Evolutionary conservation across 2,113 vertebrate species (phyloP), one percentile per base, ranked within the genome.

Genomic region (Ascaphus truei): DNA sequence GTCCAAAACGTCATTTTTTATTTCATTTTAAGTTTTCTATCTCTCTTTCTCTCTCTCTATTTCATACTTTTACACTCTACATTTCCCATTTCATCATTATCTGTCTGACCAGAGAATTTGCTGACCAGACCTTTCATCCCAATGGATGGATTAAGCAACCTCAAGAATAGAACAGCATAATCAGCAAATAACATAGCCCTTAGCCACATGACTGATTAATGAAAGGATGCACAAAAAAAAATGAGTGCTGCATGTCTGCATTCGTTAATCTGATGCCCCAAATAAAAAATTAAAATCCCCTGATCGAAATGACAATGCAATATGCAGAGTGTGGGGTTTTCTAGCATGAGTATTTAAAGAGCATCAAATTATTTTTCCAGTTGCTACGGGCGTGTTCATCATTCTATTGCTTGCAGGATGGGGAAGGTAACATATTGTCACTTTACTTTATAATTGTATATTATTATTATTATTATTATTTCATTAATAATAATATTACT

Each of bases 81-180:
- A n/a, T n/a, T n/a, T 39, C 23, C 51, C 22, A 64, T 52, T 22
- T 18, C 12, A 64, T 52, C 30, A 15, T 4, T 43, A 16, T 39
- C 31, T 23, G 20, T 26, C 22, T 52, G 15, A 37, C 13, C 27
- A 33, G 27, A 31, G 51, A 67, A 67, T 56, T 27, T 56, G 63
- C 63, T 67, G 51, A 67, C n/a, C 29, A 11, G 63, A 52, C 25
- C 3, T 56, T 66, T 56, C 36, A 45, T 67, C 56, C 36, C 36
- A 52, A 4, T 33, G 13, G 37, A 12, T 31, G 31, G 37, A 56
- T 45, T 45, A 27, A 67, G 23, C 36, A 13, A 34, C 18, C 33
- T 56, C 18, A 45, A 67, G 22, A 67, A 67, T 23, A 39, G 51
- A 45, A 67, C 41, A 23, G 26, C 63, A 22, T 39, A 56, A 27